Base-by-base conservation (phyloP, 2,797 vertebrate species). In the Loriculus beryllinus region DNA sequence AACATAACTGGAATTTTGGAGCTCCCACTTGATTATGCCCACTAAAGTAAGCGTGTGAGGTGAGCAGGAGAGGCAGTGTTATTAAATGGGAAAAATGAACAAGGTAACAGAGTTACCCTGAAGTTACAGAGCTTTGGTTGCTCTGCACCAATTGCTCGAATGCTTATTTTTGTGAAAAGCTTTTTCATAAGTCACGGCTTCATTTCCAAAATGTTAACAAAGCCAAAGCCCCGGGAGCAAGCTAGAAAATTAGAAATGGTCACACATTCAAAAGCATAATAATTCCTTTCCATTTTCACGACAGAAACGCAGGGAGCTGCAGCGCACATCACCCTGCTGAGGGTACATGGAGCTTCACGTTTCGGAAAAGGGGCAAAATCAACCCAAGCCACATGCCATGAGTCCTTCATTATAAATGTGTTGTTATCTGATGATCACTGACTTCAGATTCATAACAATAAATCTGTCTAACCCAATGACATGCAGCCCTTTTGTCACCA, bases 131-230 rank as follows among this genome's bases (percentile, higher is more conserved):
- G 15, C 29, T 71, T 72, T 48, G 70, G 62, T 63, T 69, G 71
- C 74, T 57, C 81, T 86, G 78, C 9, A 3, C 28, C 78, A 88
- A 87, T 70, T 72, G 76, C 92, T 86, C 49, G 70, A 95, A 93
- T 64, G 68, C 37, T 49, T 49, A 56, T 95, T 65, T 43, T 78
- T 83, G 35, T 75, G 37, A 28, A 59, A 75, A 60, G 31, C 64
- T 91, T 94, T 92, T 86, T 87, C 17, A 7, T 74, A 79, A 84
- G 67, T 78, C 9, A n/a, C 39, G 59, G 43, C 70, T 93, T 95
- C 65, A 94, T 97, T 96, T 97, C 94, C 78, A 94, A 96, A 96
- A 67, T 15, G 69, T 77, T 62, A 82, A 91, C 74, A 86, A 92
- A 94, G 88, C 75, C 64, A 80, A 92, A 33, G 71, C 85, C 80